phyloP scores from a whole-genome alignment of 2,113 vertebrate species.

The Rallus limicola region DNA sequence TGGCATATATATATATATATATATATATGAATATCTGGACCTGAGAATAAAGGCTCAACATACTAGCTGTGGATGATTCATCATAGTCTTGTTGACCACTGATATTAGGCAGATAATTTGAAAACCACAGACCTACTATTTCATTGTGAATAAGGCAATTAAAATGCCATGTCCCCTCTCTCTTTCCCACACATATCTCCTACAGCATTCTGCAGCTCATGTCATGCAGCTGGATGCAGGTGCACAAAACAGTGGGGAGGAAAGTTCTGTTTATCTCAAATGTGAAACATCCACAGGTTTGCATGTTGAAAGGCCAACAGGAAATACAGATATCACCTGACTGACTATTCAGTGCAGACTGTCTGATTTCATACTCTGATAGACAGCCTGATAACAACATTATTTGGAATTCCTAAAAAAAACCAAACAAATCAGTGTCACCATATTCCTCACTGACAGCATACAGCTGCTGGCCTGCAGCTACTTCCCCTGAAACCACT shows the following conservation, averaged over 20 bases:
- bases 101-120: neutral
- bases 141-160: neutral
- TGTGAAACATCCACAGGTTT: neutral
- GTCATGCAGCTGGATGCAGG: neutral
- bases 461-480: neutral
- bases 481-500: neutral
- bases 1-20: too few relatives aligned
- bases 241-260: neutral
- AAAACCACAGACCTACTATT: neutral
- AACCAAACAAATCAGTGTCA: neutral
- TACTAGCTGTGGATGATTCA: neutral
- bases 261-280: neutral
- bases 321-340: neutral
- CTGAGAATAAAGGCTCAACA: neutral
- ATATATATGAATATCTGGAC: neutral
- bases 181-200: neutral
- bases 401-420: neutral
- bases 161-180: neutral
- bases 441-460: fast-evolving
- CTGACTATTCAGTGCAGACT: neutral
- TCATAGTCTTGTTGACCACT: neutral
- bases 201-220: neutral
- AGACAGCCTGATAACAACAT: neutral
- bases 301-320: conserved; percentile 8
- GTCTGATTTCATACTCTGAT: neutral